phyloP scores from a whole-genome alignment of 2,797 vertebrate genomes.

The Euphonia xanthogaster region DNA sequence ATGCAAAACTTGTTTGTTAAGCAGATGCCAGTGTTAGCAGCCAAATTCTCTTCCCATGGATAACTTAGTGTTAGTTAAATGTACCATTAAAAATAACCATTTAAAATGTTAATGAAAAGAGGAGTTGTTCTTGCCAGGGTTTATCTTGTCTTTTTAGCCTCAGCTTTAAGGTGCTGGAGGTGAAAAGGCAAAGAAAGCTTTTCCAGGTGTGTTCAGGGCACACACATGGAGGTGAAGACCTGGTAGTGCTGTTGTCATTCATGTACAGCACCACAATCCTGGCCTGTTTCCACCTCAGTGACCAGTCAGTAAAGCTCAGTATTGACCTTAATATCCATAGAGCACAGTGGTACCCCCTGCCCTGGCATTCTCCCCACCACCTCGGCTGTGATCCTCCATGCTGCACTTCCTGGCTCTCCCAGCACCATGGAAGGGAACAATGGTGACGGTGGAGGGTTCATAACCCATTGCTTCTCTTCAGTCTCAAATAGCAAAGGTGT shows the following conservation, averaged over 20 bases:
- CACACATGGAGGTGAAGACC: neutral
- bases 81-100: conserved; percentile 73
- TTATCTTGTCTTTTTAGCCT: conserved; percentile 1
- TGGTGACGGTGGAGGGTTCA: rapidly evolving
- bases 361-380: neutral
- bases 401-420: rapidly evolving
- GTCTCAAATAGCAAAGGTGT: neutral
- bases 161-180: neutral
- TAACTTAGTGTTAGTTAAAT: conserved; percentile 74
- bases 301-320: neutral
- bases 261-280: rapidly evolving
- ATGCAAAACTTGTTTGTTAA: conserved; percentile 66
- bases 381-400: rapidly evolving
- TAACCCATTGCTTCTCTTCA: rapidly evolving
- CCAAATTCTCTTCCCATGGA: conserved; percentile 66
- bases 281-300: neutral
- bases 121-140: neutral
- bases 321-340: rapidly evolving
- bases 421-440: rapidly evolving
- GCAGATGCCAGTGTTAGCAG: conserved; percentile 67
- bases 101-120: conserved; percentile 70
- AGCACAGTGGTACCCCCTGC: neutral
- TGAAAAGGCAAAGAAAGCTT: neutral
- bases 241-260: neutral
- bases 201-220: neutral